These are phyloP conservation scores for Caloenas nicobarica DNA, from an alignment of 2,113 vertebrate species.

Conservation along the genomic window DNA sequence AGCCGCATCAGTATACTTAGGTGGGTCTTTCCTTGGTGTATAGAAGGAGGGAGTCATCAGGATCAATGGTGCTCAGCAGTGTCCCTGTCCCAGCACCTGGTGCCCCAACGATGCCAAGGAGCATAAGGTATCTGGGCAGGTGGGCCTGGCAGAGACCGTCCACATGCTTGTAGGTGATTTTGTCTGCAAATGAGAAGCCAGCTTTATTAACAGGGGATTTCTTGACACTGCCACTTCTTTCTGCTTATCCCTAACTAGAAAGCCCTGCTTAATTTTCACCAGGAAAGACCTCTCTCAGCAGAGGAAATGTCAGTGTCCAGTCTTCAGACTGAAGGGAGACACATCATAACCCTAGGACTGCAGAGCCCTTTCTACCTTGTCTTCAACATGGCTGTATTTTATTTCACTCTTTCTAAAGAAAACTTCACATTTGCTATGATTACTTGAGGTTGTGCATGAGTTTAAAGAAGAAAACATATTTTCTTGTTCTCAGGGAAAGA, in stretches of 20 bases:
- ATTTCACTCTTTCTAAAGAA: neutral
- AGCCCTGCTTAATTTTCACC: neutral
- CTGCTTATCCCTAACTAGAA: neutral
- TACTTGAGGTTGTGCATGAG: neutral
- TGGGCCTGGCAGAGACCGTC: neutral
- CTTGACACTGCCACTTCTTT: neutral
- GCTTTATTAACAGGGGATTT: neutral
- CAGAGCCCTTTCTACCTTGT: neutral
- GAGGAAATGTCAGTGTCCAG: neutral
- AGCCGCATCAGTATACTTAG: neutral
- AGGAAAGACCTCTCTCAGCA: neutral
- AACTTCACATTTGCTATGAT: neutral
- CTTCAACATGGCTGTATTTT: neutral
- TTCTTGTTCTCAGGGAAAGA: neutral
- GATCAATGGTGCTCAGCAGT: neutral
- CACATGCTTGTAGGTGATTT: neutral
- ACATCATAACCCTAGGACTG: neutral
- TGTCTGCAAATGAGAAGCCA: neutral
- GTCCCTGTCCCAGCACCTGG: neutral
- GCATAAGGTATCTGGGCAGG: accelerated
- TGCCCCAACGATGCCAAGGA: neutral
- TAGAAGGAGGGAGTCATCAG: neutral
- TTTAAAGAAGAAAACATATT: neutral
- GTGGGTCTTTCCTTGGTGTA: neutral
- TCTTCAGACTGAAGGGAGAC: neutral